Percentiles rank a stretch among this genome's conserved stretches.
phyloP scores from a whole-genome alignment of 2,797 vertebrate genomes.

The Kryptolebias ocellatus region DNA sequence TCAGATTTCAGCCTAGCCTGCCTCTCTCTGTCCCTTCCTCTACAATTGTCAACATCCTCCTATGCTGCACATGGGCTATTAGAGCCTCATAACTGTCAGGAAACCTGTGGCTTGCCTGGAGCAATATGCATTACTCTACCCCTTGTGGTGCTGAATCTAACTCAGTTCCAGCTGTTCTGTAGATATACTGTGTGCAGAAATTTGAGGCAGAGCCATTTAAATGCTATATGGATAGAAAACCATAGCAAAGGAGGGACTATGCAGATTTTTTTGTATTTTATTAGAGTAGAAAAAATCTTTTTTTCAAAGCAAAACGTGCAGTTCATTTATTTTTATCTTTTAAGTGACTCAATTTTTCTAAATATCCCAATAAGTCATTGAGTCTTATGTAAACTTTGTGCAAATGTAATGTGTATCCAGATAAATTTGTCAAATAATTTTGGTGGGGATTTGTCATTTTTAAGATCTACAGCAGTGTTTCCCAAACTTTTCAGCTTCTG shows the following conservation, averaged over 20 bases:
- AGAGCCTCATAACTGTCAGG: conserved; percentile 68
- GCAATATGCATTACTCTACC: conserved; percentile 54
- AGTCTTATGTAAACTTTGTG: no score
- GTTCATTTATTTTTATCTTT: no score
- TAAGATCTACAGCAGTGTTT: no score
- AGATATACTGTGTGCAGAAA: conserved; percentile 31
- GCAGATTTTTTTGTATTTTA: not conserved
- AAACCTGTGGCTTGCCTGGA: conserved; percentile 69
- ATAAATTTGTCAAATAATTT: no score
- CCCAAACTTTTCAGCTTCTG: no score
- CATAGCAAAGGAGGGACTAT: conserved; percentile 6
- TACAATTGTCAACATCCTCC: conserved; percentile 47
- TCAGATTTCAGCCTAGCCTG: conserved; percentile 25
- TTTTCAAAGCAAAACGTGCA: no score
- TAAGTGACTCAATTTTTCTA: no score
- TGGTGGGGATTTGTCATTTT: no score
- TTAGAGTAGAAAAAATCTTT: not conserved
- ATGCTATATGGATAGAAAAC: conserved; percentile 21
- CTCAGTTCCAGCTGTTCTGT: conserved; percentile 47
- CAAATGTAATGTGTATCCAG: no score
- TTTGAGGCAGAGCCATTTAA: conserved; percentile 28
- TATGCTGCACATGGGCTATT: conserved; percentile 63
- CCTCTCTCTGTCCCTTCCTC: conserved; percentile 30
- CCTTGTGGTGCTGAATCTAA: conserved; percentile 45
- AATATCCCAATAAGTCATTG: no score